phyloP scores from a whole-genome alignment of 2,888 invertebrate species.

The Amorpha juglandis region DNA sequence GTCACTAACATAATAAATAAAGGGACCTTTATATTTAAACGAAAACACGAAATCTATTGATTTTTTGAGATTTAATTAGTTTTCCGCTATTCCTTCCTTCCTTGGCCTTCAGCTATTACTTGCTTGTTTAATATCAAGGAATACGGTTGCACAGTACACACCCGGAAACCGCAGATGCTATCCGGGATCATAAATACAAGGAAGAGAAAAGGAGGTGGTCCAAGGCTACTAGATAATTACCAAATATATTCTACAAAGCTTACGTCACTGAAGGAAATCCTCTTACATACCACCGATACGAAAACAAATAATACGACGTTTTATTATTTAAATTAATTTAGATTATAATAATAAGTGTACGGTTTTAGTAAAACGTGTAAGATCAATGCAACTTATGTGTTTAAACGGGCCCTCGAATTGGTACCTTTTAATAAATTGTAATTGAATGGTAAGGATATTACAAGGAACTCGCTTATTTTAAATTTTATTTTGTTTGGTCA shows the following conservation, averaged over 20 bases:
- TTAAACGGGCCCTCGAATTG: neutral
- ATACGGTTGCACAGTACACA: neutral
- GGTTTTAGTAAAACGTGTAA: neutral
- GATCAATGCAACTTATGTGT: neutral
- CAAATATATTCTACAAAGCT: constrained; percentile 1
- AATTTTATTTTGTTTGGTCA: neutral
- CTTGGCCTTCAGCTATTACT: too few relatives aligned
- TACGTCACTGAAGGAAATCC: constrained; percentile 5
- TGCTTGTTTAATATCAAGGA: neutral
- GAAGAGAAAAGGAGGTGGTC: constrained; percentile 2
- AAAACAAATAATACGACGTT: neutral
- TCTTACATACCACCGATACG: neutral
- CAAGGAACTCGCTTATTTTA: neutral
- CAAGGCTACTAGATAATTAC: neutral
- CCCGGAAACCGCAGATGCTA: neutral
- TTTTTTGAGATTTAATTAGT: too few relatives aligned
- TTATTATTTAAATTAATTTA: constrained; percentile 5
- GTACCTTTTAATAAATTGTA: neutral
- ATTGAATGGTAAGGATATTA: neutral
- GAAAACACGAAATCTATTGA: too few relatives aligned
- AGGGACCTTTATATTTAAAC: too few relatives aligned
- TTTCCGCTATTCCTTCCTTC: too few relatives aligned
- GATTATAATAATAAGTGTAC: neutral
- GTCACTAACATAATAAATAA: too few relatives aligned
- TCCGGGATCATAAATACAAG: neutral